phyloP scores from a whole-genome alignment of 2,113 vertebrate species.

The Bothrops jararaca region DNA sequence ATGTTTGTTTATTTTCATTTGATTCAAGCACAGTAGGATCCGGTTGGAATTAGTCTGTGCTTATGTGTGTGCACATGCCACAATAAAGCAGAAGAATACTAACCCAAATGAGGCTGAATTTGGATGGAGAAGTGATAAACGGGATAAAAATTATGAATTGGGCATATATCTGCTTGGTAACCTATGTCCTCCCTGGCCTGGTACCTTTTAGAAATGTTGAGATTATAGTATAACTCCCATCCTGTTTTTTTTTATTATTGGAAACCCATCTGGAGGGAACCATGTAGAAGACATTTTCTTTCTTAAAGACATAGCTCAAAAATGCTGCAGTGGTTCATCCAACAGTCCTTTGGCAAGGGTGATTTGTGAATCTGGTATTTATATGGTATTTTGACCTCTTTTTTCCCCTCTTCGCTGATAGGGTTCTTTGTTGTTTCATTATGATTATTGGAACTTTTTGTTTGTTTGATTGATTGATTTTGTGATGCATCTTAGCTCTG shows the following conservation, averaged over 20 bases:
- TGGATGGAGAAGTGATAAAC: not conserved
- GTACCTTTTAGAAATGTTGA: not conserved
- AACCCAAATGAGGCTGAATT: not conserved
- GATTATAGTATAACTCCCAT: not conserved
- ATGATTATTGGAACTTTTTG: not conserved
- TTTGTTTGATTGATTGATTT: not conserved
- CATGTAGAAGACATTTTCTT: not conserved
- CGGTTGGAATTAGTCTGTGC: not conserved
- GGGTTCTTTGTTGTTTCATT: not conserved
- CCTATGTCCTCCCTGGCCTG: not conserved
- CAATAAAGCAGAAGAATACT: not conserved
- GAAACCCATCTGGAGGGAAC: not conserved
- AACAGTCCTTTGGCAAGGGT: not conserved
- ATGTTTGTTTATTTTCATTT: not conserved
- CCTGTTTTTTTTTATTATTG: not conserved
- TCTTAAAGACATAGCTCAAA: not conserved
- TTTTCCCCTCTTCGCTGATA: not conserved
- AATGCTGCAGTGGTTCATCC: not conserved
- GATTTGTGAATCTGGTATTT: not conserved
- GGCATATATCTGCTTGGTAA: not conserved
- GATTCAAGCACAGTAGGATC: not conserved
- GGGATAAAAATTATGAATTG: not conserved
- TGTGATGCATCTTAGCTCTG: not conserved
- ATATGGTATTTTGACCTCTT: not conserved
- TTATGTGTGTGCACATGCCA: not conserved